Conservation (phyloP, 2,888 invertebrate genomes). For the Plagodis pulveraria region DNA sequence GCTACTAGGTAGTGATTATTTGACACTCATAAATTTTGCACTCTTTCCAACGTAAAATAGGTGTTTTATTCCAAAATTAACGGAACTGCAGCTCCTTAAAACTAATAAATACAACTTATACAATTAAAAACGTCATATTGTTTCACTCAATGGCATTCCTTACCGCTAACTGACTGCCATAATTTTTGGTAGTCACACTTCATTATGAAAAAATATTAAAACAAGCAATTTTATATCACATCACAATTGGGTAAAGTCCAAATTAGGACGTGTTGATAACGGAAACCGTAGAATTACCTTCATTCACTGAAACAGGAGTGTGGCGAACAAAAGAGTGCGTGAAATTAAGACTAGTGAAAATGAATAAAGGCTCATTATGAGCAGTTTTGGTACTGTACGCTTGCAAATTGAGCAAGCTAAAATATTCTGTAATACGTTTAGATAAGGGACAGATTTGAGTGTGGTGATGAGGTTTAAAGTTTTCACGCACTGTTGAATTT, state of each 20-base stretch:
- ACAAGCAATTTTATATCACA: constrained; percentile 38
- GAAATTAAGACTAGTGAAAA: constrained; percentile 66
- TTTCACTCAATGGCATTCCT: constrained; percentile 54
- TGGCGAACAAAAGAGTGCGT: constrained; percentile 60
- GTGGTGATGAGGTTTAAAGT: not conserved
- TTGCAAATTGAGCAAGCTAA: not conserved
- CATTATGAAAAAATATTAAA: constrained; percentile 27
- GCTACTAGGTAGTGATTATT: not conserved
- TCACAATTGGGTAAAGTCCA: constrained; percentile 33
- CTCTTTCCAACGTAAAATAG: constrained; percentile 14
- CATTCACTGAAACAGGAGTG: constrained; percentile 66
- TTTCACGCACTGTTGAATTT: not conserved
- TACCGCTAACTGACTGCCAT: constrained; percentile 49
- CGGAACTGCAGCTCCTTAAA: constrained; percentile 18
- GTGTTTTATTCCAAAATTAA: constrained; percentile 22
- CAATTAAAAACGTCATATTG: constrained; percentile 46
- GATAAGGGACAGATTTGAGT: not conserved
- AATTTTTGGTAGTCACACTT: constrained; percentile 54
- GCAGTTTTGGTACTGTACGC: constrained; percentile 31
- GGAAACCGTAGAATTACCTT: constrained; percentile 41
- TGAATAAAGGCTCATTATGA: constrained; percentile 65
- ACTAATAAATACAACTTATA: constrained; percentile 46
- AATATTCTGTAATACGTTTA: not conserved
- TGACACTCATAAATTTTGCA: constrained; percentile 17
- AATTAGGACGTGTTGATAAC: constrained; percentile 32